A percentile compares a stretch with the other conserved stretches of the same genome.
Evolutionary conservation across 2,888 invertebrate species (phyloP).

Genomic region (Dynastes hyllus): DNA sequence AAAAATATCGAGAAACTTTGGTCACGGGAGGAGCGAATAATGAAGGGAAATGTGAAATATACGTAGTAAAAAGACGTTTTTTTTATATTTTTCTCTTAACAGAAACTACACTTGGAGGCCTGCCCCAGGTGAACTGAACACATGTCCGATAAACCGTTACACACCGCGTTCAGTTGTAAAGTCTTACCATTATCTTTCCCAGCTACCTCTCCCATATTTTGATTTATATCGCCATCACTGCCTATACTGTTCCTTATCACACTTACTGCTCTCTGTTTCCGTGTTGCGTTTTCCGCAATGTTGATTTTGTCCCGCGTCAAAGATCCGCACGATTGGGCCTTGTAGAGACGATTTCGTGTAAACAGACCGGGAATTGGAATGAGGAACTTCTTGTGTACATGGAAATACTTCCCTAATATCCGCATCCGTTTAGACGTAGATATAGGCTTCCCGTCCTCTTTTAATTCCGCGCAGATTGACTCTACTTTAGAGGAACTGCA

Average conservation of each 20-base stretch:
- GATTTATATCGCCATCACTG: conserved; percentile 73
- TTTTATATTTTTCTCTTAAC: conserved; percentile 65
- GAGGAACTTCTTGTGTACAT: conserved; percentile 79
- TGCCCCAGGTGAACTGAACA: conserved; percentile 75
- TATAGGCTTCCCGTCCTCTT: conserved; percentile 63
- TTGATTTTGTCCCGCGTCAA: conserved; percentile 74
- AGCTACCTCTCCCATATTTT: conserved; percentile 69
- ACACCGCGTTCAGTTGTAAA: conserved; percentile 69
- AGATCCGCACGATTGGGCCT: conserved; percentile 78
- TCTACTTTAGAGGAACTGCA: conserved; percentile 41
- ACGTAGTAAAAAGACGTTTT: not conserved
- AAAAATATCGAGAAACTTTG: conserved; percentile 45
- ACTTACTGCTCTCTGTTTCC: conserved; percentile 70
- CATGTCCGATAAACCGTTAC: conserved; percentile 71
- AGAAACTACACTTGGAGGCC: conserved; percentile 76
- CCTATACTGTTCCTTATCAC: conserved; percentile 68
- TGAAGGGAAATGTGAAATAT: conserved; percentile 29
- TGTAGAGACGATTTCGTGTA: conserved; percentile 75
- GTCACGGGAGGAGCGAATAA: conserved; percentile 24
- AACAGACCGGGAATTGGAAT: conserved; percentile 76
- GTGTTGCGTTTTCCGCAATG: conserved; percentile 65
- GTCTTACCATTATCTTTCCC: conserved; percentile 52
- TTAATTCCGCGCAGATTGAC: conserved; percentile 47
- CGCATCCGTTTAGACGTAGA: conserved; percentile 74
- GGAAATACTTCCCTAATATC: conserved; percentile 80